Percentiles rank a stretch among this genome's conserved stretches.
Conservation (phyloP, 2,797 vertebrate species). For the Cyclura pinguis region DNA sequence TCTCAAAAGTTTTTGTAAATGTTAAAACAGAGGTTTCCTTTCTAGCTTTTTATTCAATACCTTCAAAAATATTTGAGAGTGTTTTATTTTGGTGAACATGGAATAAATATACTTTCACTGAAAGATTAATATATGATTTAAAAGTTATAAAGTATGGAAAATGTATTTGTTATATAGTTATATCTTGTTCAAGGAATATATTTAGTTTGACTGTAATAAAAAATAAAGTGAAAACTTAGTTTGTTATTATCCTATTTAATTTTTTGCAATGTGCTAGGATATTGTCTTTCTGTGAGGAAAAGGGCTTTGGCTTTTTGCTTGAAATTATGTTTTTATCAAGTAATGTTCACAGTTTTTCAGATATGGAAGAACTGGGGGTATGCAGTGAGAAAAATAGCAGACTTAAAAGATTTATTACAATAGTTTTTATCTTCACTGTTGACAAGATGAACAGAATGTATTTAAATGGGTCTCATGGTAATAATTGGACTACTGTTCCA, state of each 20-base stretch:
- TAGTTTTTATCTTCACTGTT: slow-evolving; percentile 56
- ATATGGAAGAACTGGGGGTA: slow-evolving; percentile 62
- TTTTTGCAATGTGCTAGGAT: slow-evolving; percentile 64
- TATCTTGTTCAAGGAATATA: slow-evolving; percentile 72
- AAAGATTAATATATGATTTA: slow-evolving; percentile 80
- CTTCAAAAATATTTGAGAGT: slow-evolving; percentile 75
- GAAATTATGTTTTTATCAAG: slow-evolving; percentile 56
- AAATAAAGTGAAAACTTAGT: slow-evolving; percentile 70
- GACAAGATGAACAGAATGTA: slow-evolving; percentile 57
- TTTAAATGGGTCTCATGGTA: slow-evolving; percentile 15
- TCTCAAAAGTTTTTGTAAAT: slow-evolving; percentile 75
- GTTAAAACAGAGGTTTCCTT: slow-evolving; percentile 80
- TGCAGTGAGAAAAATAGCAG: slow-evolving; percentile 74
- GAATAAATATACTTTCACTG: slow-evolving; percentile 78
- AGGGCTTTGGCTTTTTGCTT: slow-evolving; percentile 66
- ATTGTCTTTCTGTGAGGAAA: slow-evolving; percentile 59
- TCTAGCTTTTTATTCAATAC: slow-evolving; percentile 80
- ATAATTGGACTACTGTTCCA: slow-evolving; percentile 38
- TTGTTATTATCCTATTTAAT: slow-evolving; percentile 65
- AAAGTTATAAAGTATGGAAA: slow-evolving; percentile 74
- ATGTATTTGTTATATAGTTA: slow-evolving; percentile 74
- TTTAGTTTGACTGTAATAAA: slow-evolving; percentile 74
- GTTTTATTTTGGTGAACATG: slow-evolving; percentile 81
- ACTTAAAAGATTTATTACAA: slow-evolving; percentile 75
- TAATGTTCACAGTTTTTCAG: slow-evolving; percentile 58